Percentiles rank a stretch among this genome's conserved stretches.
These are phyloP conservation scores for Leucoma salicis DNA, from an alignment of 2,888 invertebrate genomes.

Conservation along the genomic window DNA sequence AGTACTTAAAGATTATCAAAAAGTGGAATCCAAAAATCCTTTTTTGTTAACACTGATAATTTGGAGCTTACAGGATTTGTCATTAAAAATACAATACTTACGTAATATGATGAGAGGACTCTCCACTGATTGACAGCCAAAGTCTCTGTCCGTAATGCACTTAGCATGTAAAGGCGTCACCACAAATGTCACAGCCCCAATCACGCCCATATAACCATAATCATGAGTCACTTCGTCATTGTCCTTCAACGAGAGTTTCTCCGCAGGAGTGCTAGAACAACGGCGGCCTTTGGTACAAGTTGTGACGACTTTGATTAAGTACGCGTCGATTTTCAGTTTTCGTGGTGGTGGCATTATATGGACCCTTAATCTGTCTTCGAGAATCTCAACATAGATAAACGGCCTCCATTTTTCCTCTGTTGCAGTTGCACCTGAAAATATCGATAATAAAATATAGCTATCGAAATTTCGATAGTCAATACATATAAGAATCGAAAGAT, in stretches of 20 bases:
- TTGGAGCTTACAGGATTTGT: too few relatives aligned
- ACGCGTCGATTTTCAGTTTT: constrained; percentile 52
- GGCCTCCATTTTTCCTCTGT: constrained; percentile 65
- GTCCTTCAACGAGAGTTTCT: constrained; percentile 39
- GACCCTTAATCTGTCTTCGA: constrained; percentile 53
- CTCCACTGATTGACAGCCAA: constrained; percentile 50
- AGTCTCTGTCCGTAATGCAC: constrained; percentile 30
- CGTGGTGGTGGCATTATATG: constrained; percentile 64
- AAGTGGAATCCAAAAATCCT: too few relatives aligned
- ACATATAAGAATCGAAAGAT: too few relatives aligned
- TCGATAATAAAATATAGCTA: too few relatives aligned
- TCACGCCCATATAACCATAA: constrained; percentile 51
- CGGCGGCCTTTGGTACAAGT: constrained; percentile 43
- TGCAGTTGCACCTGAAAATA: constrained; percentile 51
- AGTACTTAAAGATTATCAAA: too few relatives aligned
- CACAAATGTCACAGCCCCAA: constrained; percentile 61
- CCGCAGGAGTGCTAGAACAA: constrained; percentile 37
- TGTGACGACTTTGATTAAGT: constrained; percentile 51
- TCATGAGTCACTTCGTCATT: constrained; percentile 60
- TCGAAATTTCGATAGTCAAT: too few relatives aligned
- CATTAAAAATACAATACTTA: constrained; percentile 51
- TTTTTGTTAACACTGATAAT: too few relatives aligned
- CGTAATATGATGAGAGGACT: constrained; percentile 67
- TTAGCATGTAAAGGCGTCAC: constrained; percentile 57
- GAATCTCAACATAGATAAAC: constrained; percentile 69